phyloP scores from a whole-genome alignment of 2,888 invertebrate species.

The Chouioia cunea region DNA sequence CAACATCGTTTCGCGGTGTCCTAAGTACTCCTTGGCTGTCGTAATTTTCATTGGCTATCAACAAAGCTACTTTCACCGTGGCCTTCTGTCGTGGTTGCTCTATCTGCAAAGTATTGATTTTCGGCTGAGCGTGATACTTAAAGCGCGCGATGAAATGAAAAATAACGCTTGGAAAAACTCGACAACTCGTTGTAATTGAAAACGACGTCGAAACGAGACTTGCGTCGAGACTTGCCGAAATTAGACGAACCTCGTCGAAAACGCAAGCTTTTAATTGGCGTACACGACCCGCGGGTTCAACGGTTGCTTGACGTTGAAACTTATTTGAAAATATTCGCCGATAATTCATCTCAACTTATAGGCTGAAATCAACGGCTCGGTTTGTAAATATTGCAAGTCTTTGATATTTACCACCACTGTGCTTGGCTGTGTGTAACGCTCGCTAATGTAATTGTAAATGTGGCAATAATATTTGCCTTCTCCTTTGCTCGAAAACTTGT shows the following conservation, averaged over 20 bases:
- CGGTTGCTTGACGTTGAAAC: no score
- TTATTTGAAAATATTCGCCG: no score
- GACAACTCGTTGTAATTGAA: background rate
- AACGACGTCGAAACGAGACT: no score
- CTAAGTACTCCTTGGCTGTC: slow-evolving; percentile 53
- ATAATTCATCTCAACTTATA: no score
- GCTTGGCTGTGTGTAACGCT: slow-evolving; percentile 54
- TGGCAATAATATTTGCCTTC: slow-evolving; percentile 63
- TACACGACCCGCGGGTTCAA: no score
- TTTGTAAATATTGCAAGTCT: slow-evolving; percentile 5
- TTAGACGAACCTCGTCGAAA: no score
- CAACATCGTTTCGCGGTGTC: slow-evolving; percentile 62
- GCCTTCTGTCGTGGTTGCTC: slow-evolving; percentile 57
- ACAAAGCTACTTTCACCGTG: slow-evolving; percentile 61
- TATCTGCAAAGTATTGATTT: slow-evolving; percentile 48
- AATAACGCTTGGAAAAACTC: slow-evolving; percentile 22
- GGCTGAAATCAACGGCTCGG: no score
- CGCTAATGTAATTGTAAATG: slow-evolving; percentile 56
- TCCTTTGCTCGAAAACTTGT: slow-evolving; percentile 52
- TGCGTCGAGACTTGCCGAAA: no score
- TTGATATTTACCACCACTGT: slow-evolving; percentile 54
- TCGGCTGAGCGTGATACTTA: no score
- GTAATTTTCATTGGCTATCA: slow-evolving; percentile 63
- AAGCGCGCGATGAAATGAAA: slow-evolving; percentile 2
- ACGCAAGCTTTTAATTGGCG: no score